Evolutionary conservation across 2,888 invertebrate genomes (phyloP), one percentile per base, ranked within the genome.

Genomic region (Ennomos quercinarius): DNA sequence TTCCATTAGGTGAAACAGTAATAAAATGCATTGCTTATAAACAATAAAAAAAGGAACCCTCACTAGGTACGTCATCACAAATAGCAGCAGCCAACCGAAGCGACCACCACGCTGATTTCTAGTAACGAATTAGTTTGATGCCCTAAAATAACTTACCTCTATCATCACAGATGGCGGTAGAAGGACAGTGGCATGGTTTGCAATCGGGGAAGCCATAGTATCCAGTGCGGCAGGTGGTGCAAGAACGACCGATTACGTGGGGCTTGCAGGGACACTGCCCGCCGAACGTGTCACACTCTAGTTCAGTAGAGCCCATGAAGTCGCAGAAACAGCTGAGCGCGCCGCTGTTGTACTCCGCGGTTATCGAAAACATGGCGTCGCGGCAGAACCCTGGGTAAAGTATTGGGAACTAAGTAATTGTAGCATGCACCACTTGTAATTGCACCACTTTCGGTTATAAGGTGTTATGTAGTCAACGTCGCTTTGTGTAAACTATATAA

Each of bases 141-240:
- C 17, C 17, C 3, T n/a, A n/a, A n/a, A 17, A 17, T 17, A 17
- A 27, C 77, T 78, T 39, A 91, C 92, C 92, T 43, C 94, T 93
- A 0, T 95, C 94, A 72, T 98, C 96, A 72, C 98, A 98, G 69
- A 95, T 94, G 0, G 97, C 97, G 0, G 95, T 96, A 0, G 95
- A 94, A 0, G 98, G 97, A 78, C 98, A 98, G 68, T 96, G 95
- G 77, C 98, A 98, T 0, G 96, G 95, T 76, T 95, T 95, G 86
- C 99, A 99, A 76, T 98, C 95, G 0, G 99, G 99, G 85, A 99
- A 99, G 0, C 98, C 99, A 78, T 96, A 99, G 87, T 95, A 99
- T 0, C 99, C 99, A 0, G 98, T 97, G 95, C 95, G 94, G 83
- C 98, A 98, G 5, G 95, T 94, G 52, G 95, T 95, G 75, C 98